Evolutionary conservation across 2,797 vertebrate species (phyloP).

Genomic region (Hapalemur alaotrensis): DNA sequence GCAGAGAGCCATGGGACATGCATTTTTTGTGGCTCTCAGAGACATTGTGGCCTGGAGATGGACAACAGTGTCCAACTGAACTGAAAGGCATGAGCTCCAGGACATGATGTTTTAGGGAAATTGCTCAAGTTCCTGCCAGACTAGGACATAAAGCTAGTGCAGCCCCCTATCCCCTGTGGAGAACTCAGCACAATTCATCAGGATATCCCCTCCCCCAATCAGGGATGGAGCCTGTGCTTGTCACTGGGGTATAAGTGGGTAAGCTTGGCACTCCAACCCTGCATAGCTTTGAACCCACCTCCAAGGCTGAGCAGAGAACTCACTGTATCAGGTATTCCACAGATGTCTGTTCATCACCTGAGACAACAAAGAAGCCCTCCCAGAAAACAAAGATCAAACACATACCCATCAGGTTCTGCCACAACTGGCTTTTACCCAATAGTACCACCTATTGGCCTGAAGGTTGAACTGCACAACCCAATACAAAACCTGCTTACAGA

Average conservation of each 20-base stretch:
- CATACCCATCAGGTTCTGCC: neutral
- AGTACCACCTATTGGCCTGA: neutral
- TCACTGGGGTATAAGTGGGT: neutral
- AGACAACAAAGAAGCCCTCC: neutral
- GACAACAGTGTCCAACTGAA: neutral
- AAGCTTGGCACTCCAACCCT: neutral
- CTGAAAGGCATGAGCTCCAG: neutral
- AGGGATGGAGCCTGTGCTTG: neutral
- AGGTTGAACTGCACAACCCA: neutral
- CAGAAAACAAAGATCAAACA: neutral
- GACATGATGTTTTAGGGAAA: neutral
- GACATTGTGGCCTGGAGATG: neutral
- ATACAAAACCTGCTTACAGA: neutral
- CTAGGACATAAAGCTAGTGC: neutral
- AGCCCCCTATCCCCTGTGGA: neutral
- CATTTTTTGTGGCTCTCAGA: neutral
- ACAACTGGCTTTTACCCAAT: neutral
- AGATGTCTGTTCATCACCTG: neutral
- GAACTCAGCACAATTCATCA: neutral
- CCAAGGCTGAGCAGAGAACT: neutral
- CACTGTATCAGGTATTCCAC: neutral
- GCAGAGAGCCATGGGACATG: neutral
- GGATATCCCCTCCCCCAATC: neutral
- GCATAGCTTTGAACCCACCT: neutral
- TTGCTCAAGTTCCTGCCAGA: neutral